These are phyloP conservation scores for Phalacrocorax aristotelis DNA, from an alignment of 2,113 vertebrate species.

Conservation along the genomic window DNA sequence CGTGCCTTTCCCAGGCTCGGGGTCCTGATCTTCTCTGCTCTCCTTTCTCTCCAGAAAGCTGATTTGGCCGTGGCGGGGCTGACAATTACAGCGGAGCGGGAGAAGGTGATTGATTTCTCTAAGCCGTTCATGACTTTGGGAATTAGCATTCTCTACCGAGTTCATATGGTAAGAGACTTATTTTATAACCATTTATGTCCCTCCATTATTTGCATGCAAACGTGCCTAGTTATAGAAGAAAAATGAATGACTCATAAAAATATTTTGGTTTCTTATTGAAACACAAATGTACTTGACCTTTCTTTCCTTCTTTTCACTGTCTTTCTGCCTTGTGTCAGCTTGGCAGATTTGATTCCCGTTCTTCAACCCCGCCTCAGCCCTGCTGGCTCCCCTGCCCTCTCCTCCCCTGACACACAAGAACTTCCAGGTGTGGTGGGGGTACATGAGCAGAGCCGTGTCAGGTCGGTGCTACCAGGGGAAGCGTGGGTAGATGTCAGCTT, in stretches of 20 bases:
- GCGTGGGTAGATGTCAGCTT: not conserved
- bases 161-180: slow-evolving; percentile 91
- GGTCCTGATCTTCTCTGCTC: not conserved
- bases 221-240: not conserved
- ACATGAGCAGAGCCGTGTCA: not conserved
- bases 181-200: slow-evolving; percentile 57
- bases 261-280: slow-evolving; percentile 66
- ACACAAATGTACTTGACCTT: slow-evolving; percentile 41
- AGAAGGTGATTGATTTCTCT: slow-evolving; percentile 99
- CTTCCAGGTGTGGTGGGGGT: no score
- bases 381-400: not conserved
- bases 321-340: not conserved
- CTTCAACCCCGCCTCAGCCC: not conserved
- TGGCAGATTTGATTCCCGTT: not conserved
- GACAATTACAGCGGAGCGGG: slow-evolving; percentile 94
- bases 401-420: accelerated
- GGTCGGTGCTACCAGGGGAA: not conserved
- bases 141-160: slow-evolving; percentile 97
- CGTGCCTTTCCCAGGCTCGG: accelerated
- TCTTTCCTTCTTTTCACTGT: not conserved
- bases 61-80: slow-evolving; percentile 94
- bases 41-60: slow-evolving; percentile 85
- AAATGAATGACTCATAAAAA: slow-evolving; percentile 60
- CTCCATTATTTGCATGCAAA: slow-evolving; percentile 66
- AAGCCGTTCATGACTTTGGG: slow-evolving; percentile 98